Evolutionary conservation across 2,888 invertebrate genomes (phyloP), one percentile per base, ranked within the genome.

Genomic region (Microctonus brassicae): DNA sequence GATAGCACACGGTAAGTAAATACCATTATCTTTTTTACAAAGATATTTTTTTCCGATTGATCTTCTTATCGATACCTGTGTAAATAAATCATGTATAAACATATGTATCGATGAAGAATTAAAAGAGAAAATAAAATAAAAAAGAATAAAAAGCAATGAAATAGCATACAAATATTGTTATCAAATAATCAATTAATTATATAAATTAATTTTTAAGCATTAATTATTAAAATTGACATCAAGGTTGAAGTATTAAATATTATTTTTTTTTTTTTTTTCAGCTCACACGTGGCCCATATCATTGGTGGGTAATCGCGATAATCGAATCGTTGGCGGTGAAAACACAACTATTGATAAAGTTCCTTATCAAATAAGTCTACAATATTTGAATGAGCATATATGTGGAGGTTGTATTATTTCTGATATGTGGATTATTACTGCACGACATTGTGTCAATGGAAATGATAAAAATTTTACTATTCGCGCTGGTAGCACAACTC

Each of bases 331-430:
- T 0, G 90, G 90, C 0, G 90, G 90, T 10, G 85, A 88, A 57
- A 84, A 86, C 60, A 85, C 89, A 0, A 86, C 88, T n/a, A 90
- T 90, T 68, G 85, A 82, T 1, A 84, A 86, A 1, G 88, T 87
- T 0, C 90, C 90, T 0, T 89, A 89, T 77, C 90, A 90, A 77
- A 88, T 89, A 1, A 89, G 90, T 0, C 66, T 90, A 0, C 73
- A 86, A 3, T 80, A 78, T 29, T 75, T 79, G 11, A 89, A 89
- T 0, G 78, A 82, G 0, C 91, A 90, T 78, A 81, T 83, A 0
- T 92, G 92, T 75, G 91, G 92, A 0, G 92, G 90, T 0, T 86
- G 90, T 2, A 89, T 90, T 13, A 85, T 92, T 9, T 88, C 88
- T 26, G 83, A 78, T 7, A 83, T 88, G 36, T 88, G 88, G 3